Evolutionary conservation across 2,797 vertebrate genomes (phyloP), one percentile per base, ranked within the genome.

Genomic region (Eospalax fontanierii): DNA sequence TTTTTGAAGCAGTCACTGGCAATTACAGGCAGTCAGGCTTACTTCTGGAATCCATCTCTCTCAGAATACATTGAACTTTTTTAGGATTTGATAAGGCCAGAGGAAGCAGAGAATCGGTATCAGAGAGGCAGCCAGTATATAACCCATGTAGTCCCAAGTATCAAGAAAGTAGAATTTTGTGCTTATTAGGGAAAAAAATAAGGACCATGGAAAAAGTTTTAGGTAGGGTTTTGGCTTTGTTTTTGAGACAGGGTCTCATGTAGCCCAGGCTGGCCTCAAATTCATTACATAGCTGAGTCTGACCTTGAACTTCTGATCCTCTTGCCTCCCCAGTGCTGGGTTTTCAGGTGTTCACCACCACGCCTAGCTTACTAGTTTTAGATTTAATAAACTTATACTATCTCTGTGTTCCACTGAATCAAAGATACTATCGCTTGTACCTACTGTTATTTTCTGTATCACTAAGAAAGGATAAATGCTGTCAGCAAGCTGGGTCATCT

Each of bases 21-120:
- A 70, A 19, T 21, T 50, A 54, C 30, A 14, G 28, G 26, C 50
- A 78, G 0, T 54, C 40, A 40, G 40, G 9, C 61, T 71, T 50
- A 83, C 26, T 82, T 87, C 30, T 43, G 35, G 82, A 93, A 38
- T 79, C 46, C 26, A 18, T 93, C 85, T 95, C 70, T 54, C 80
- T 89, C 61, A 76, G 63, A 75, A 87, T 19, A 66, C 66, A 75
- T 10, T 81, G 82, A 75, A 84, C 33, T 79, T 40, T 83, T 70
- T 71, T n/a, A 73, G n/a, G 38, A 93, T 87, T 85, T 8, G 0
- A 11, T 84, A 22, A 76, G 38, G 38, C 74, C 78, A 14, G 43
- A 76, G 61, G 76, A 63, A 54, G 9, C 6, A 16, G 40, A 71
- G 59, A 74, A 70, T 57, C 15, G 75, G 19, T 81, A 8, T 30